A percentile compares a stretch with the other conserved stretches of the same genome.
Evolutionary conservation across 2,888 invertebrate species (phyloP).

Genomic region (Heteropelma amictum): DNA sequence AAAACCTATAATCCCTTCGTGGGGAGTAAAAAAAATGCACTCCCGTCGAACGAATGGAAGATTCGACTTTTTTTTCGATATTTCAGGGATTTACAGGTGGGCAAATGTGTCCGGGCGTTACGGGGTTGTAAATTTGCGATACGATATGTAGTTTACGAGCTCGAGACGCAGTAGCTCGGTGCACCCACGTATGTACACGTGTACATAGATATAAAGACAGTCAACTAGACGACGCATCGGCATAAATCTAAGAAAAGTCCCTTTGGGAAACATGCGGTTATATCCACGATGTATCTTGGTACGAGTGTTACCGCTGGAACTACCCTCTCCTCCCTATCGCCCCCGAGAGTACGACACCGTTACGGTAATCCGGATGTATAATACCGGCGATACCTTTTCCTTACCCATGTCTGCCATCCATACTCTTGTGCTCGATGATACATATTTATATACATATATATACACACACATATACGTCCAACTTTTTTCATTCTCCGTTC

Average conservation of each 20-base stretch:
- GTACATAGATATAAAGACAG: neutral
- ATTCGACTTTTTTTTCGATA: neutral
- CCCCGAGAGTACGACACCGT: slow-evolving; percentile 61
- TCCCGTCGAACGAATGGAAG: too few relatives aligned
- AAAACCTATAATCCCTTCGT: too few relatives aligned
- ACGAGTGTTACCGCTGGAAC: slow-evolving; percentile 35
- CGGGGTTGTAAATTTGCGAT: slow-evolving; percentile 42
- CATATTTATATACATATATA: slow-evolving; percentile 9
- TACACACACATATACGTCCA: neutral
- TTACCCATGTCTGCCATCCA: slow-evolving; percentile 61
- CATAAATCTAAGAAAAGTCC: slow-evolving; percentile 66
- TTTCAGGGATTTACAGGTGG: slow-evolving; percentile 16
- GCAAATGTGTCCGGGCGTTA: slow-evolving; percentile 5
- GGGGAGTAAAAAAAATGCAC: too few relatives aligned
- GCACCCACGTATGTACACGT: neutral
- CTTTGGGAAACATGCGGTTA: slow-evolving; percentile 37
- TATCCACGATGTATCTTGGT: slow-evolving; percentile 42
- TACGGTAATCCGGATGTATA: slow-evolving; percentile 71
- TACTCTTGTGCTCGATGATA: too few relatives aligned
- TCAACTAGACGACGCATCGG: slow-evolving; percentile 57
- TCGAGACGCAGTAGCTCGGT: slow-evolving; percentile 22
- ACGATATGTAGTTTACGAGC: slow-evolving; percentile 45
- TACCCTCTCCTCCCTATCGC: slow-evolving; percentile 14
- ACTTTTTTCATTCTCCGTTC: neutral
- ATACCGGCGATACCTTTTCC: slow-evolving; percentile 71